phyloP scores from a whole-genome alignment of 2,797 vertebrate species.

The Masticophis lateralis region DNA sequence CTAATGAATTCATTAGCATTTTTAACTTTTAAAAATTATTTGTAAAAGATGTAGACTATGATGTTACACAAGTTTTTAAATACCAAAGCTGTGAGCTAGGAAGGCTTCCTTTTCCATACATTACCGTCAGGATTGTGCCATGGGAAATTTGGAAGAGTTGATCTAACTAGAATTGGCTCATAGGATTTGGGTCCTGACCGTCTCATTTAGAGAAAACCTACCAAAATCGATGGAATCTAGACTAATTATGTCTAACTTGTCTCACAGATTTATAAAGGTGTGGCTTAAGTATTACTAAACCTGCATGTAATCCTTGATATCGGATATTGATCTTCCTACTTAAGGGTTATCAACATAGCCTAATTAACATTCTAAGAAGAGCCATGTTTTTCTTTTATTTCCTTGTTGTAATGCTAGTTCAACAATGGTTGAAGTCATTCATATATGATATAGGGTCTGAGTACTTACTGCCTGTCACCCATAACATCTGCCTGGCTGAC shows the following conservation, averaged over 20 bases:
- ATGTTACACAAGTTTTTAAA: neutral
- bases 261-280: neutral
- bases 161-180: neutral
- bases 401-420: neutral
- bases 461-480: neutral
- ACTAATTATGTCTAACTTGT: neutral
- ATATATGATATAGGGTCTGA: neutral
- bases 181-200: neutral
- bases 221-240: neutral
- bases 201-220: neutral
- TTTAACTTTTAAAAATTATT: neutral
- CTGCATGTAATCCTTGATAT: neutral
- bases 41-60: neutral
- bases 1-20: neutral
- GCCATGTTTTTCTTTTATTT: neutral
- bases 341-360: neutral
- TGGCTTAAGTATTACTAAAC: neutral
- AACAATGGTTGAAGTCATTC: neutral
- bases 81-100: neutral
- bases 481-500: neutral
- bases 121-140: fast-evolving
- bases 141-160: fast-evolving
- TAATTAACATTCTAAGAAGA: neutral
- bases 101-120: fast-evolving
- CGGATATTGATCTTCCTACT: neutral